A percentile compares a stretch with the other conserved stretches of the same genome.
phyloP scores from a whole-genome alignment of 2,797 vertebrate species.

The Pelodytes ibericus region DNA sequence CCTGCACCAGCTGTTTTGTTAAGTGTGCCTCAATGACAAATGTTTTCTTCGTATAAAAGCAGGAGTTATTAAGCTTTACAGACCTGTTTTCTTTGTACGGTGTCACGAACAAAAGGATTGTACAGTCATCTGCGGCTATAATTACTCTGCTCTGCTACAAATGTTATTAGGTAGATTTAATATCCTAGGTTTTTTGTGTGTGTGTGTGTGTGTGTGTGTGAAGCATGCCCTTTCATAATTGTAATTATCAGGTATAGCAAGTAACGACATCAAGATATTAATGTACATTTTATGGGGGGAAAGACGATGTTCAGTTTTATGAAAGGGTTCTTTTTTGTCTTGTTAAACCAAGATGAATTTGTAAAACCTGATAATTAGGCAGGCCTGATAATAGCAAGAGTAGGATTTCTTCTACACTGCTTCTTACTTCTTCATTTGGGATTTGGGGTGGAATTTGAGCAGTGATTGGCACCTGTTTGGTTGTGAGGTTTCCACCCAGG shows the following conservation, averaged over 20 bases:
- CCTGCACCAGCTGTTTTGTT: slow-evolving; percentile 19
- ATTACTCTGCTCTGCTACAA: slow-evolving; percentile 17
- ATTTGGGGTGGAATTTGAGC: no score
- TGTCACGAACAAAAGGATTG: not conserved
- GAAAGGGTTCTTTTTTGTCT: slow-evolving; percentile 4
- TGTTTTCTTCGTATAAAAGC: slow-evolving; percentile 15
- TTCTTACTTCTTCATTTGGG: no score
- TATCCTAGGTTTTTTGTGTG: slow-evolving; percentile 33
- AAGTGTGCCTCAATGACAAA: slow-evolving; percentile 10
- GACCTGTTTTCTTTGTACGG: not conserved
- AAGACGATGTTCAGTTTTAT: not conserved
- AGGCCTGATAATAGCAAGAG: no score
- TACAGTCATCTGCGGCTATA: slow-evolving; percentile 7
- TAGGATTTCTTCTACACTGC: no score
- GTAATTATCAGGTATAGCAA: slow-evolving; percentile 40
- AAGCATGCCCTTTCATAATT: slow-evolving; percentile 4
- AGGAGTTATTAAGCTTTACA: not conserved
- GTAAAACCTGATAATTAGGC: not conserved
- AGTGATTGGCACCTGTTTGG: no score
- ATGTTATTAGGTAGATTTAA: not conserved
- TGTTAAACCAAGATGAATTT: not conserved
- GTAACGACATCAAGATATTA: not conserved
- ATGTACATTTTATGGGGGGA: slow-evolving; percentile 8
- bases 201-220: no score
- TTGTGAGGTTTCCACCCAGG: no score